Base-by-base conservation (phyloP, 1,140 invertebrate genomes). In the Dufourea novaeangliae region DNA sequence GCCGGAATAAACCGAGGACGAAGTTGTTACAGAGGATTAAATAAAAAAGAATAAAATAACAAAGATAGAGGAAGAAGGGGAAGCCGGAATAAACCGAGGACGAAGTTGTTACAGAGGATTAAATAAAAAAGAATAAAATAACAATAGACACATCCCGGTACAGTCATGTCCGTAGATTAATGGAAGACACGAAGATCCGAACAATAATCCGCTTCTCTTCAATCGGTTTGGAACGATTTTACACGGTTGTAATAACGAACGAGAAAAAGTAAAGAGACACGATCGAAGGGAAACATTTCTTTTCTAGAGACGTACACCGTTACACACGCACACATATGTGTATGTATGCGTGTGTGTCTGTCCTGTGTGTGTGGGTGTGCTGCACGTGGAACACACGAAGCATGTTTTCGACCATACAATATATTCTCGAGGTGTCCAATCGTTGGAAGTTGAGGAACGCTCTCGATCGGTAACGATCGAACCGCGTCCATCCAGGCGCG, bases 201-300 rank as follows among this genome's bases (percentile, higher is more conserved):
- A n/a, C n/a, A n/a, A 71, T 25, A 20, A 73, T 54, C 46, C 57
- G 84, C 83, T 89, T 84, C 86, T 87, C 78, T 90, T 87, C 89
- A n/a, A n/a, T n/a, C n/a, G n/a, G n/a, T n/a, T n/a, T n/a, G n/a
- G n/a, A n/a, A n/a, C n/a, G n/a, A n/a, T n/a, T n/a, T n/a, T n/a
- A n/a, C n/a, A n/a, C n/a, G n/a, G n/a, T n/a, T n/a, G n/a, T n/a
- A 8, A 50, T n/a, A 7, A n/a, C 17, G 3, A 44, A 50, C 8
- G 1, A 8, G n/a, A 8, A 17, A n/a, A n/a, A n/a, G 1, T 10
- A 11, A 22, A 39, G 3, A 34, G n/a, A 12, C 41, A 41, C 41
- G 73, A 59, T 59, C 50, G 46, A 63, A 73, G 80, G 80, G 63
- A 82, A n/a, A 83, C 80, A 82, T 73, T 79, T 79, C 71, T 83